Evolutionary conservation across 2,888 invertebrate genomes (phyloP).

Genomic region (Drosophila peninsularis): DNA sequence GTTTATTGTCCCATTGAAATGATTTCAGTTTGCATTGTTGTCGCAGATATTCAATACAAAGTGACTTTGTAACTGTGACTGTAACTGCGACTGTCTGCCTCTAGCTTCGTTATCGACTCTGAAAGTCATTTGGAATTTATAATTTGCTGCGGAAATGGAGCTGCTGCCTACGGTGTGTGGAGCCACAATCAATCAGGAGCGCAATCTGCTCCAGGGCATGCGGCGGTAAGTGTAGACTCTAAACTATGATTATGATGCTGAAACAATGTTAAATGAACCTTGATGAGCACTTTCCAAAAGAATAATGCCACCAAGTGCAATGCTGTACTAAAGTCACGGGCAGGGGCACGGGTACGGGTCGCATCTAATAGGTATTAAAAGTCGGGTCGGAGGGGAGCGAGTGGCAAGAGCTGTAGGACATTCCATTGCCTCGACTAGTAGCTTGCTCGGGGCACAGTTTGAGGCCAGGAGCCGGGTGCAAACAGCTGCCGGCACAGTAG

Average conservation of each 20-base stretch:
- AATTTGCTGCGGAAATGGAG: constrained; percentile 2
- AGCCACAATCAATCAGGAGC: background rate
- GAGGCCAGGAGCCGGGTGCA: constrained; percentile 25
- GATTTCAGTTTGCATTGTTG: constrained; percentile 21
- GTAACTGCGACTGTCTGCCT: background rate
- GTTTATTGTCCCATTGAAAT: constrained; percentile 24
- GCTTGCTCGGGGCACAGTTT: constrained; percentile 66
- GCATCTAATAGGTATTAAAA: background rate
- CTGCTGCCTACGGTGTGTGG: background rate
- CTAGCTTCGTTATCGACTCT: no score
- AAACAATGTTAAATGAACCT: constrained; percentile 48
- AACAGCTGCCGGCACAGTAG: constrained; percentile 36
- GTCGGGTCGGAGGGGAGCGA: background rate
- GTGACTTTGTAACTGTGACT: background rate
- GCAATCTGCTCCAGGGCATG: background rate
- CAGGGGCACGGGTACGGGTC: background rate
- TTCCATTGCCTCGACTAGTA: constrained; percentile 55
- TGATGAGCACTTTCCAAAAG: constrained; percentile 37
- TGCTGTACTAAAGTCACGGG: constrained; percentile 15
- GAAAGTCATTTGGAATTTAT: background rate
- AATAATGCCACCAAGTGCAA: constrained; percentile 35
- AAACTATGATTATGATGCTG: constrained; percentile 27
- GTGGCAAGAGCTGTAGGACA: constrained; percentile 17
- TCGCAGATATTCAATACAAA: constrained; percentile 11
- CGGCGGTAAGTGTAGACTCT: background rate